A percentile compares a stretch with the other conserved stretches of the same genome.
These are phyloP conservation scores for Antennarius maculatus DNA, from an alignment of 2,797 vertebrate species.

Conservation along the genomic window DNA sequence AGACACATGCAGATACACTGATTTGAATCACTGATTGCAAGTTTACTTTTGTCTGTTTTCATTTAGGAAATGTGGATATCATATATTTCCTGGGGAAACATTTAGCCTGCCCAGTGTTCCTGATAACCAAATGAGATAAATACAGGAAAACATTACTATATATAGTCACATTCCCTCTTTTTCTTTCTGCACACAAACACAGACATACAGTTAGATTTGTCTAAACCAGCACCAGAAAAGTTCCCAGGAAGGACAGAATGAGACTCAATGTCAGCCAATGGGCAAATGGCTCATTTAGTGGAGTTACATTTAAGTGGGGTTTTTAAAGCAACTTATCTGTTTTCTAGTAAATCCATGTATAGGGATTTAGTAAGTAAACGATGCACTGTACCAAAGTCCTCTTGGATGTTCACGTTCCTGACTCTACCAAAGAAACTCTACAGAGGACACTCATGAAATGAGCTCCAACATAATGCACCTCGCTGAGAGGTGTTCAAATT, in stretches of 20 bases:
- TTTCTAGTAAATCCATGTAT: neutral
- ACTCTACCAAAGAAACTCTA: too few relatives aligned
- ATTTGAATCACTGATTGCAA: constrained; percentile 35
- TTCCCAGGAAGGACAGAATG: constrained; percentile 48
- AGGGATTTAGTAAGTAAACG: neutral
- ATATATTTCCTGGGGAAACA: constrained; percentile 47
- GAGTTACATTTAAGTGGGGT: neutral
- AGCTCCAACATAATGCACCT: too few relatives aligned
- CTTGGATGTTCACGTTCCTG: too few relatives aligned
- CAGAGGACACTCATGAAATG: too few relatives aligned
- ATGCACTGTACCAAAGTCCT: too few relatives aligned
- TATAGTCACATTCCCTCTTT: constrained; percentile 24
- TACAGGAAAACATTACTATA: constrained; percentile 24
- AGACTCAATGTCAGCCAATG: constrained; percentile 41
- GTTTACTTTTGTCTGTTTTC: constrained; percentile 19
- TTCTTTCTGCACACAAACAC: constrained; percentile 27
- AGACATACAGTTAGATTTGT: constrained; percentile 31
- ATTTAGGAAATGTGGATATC: constrained; percentile 22
- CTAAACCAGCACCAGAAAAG: constrained; percentile 52
- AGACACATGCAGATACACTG: constrained; percentile 3
- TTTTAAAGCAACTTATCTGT: constrained; percentile 1
- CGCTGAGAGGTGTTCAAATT: too few relatives aligned
- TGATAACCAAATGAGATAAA: constrained; percentile 53
- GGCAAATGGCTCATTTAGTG: constrained; percentile 24
- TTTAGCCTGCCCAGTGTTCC: constrained; percentile 38